Evolutionary conservation across 1,140 invertebrate species (phyloP).

Genomic region (Pachypeltis micranthus): DNA sequence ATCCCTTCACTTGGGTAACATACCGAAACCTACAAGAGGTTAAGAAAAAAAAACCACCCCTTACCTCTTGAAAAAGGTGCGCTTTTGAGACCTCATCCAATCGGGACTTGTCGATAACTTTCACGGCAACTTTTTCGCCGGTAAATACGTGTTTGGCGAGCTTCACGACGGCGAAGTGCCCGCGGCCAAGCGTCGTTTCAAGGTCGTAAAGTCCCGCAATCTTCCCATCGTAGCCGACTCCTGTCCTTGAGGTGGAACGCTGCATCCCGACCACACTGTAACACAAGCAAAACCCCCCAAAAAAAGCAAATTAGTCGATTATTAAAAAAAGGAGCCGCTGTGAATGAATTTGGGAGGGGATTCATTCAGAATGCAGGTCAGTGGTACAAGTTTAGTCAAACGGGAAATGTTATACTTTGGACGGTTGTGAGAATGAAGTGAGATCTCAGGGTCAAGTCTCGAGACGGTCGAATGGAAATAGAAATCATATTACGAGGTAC

Average conservation of each 20-base stretch:
- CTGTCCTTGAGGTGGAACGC: slow-evolving; percentile 11
- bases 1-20: too few relatives aligned
- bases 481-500: too few relatives aligned
- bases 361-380: too few relatives aligned
- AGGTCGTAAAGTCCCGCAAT: slow-evolving; percentile 95
- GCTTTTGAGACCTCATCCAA: slow-evolving; percentile 91
- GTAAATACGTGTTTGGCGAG: slow-evolving; percentile 97
- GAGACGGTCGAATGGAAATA: too few relatives aligned
- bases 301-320: too few relatives aligned
- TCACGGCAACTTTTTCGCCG: slow-evolving; percentile 92
- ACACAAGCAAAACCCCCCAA: too few relatives aligned
- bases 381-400: too few relatives aligned
- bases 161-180: slow-evolving; percentile 99
- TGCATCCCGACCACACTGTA: slow-evolving; percentile 18
- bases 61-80: slow-evolving; percentile 92
- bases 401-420: too few relatives aligned
- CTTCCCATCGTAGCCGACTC: slow-evolving; percentile 62
- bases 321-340: too few relatives aligned
- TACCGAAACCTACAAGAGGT: background rate
- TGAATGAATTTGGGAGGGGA: too few relatives aligned
- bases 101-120: slow-evolving; percentile 97
- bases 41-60: background rate
- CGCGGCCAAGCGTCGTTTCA: slow-evolving; percentile 83
- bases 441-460: too few relatives aligned
- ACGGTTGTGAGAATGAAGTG: too few relatives aligned